These are phyloP conservation scores for Agrochola litura DNA, from an alignment of 2,888 invertebrate genomes.

Conservation along the genomic window DNA sequence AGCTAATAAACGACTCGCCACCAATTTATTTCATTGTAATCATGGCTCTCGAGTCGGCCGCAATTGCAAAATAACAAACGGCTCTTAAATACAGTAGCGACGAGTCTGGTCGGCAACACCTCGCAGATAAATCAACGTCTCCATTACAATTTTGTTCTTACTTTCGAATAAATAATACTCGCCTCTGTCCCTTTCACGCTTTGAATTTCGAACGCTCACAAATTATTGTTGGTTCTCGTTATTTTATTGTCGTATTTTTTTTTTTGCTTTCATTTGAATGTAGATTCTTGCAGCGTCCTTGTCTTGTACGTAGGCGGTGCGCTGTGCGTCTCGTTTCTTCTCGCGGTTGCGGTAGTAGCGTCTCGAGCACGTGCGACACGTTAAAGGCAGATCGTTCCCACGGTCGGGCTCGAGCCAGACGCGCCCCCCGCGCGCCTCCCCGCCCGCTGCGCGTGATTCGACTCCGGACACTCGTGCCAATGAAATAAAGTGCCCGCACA, in stretches of 20 bases:
- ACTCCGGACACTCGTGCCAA: slow-evolving; percentile 84
- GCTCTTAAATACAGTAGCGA: slow-evolving; percentile 84
- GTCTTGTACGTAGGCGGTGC: slow-evolving; percentile 49
- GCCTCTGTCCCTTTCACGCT: slow-evolving; percentile 84
- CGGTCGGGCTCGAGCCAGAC: slow-evolving; percentile 85
- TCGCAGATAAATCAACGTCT: slow-evolving; percentile 86
- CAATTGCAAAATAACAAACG: slow-evolving; percentile 83
- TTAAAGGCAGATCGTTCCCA: slow-evolving; percentile 91
- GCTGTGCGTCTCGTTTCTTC: slow-evolving; percentile 77
- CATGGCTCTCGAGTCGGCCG: slow-evolving; percentile 71
- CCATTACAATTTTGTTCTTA: slow-evolving; percentile 85
- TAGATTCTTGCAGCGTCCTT: slow-evolving; percentile 60
- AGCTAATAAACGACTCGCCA: slow-evolving; percentile 70
- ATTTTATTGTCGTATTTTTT: slow-evolving; percentile 80
- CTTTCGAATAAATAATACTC: slow-evolving; percentile 82
- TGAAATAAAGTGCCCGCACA: slow-evolving; percentile 88
- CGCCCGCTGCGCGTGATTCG: slow-evolving; percentile 83
- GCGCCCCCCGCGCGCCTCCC: slow-evolving; percentile 70
- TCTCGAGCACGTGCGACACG: slow-evolving; percentile 90
- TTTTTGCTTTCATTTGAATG: slow-evolving; percentile 71
- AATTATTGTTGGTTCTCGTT: slow-evolving; percentile 87
- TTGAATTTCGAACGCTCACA: slow-evolving; percentile 86
- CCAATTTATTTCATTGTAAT: slow-evolving; percentile 83
- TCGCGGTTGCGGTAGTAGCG: slow-evolving; percentile 80
- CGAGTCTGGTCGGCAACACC: slow-evolving; percentile 73